These are phyloP conservation scores for Heliconius erato DNA, from an alignment of 2,888 invertebrate species.

Conservation along the genomic window DNA sequence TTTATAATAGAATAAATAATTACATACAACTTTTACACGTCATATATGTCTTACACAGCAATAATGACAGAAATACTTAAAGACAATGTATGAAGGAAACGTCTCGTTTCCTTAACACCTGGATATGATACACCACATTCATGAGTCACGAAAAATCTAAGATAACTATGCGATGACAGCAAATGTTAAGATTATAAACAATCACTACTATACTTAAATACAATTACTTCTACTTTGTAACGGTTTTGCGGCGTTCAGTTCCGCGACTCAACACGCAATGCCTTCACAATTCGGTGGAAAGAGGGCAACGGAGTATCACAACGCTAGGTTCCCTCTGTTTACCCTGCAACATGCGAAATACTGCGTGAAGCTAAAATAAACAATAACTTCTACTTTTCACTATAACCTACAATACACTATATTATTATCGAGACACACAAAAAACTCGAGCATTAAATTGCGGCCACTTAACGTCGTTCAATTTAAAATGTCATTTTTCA, in stretches of 20 bases:
- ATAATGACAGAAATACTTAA: background rate
- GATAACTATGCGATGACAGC: background rate
- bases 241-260: too few species aligned
- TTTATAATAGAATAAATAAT: background rate
- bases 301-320: too few species aligned
- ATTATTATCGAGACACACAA: background rate
- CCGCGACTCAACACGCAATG: too few species aligned
- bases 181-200: background rate
- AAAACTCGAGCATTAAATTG: slow-evolving; percentile 28
- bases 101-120: background rate
- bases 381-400: background rate
- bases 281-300: too few species aligned
- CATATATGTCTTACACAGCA: background rate
- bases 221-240: background rate
- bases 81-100: background rate
- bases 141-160: slow-evolving; percentile 5
- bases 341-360: too few species aligned
- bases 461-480: slow-evolving; percentile 41
- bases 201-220: background rate
- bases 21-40: background rate
- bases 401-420: background rate
- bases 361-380: too few species aligned
- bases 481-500: slow-evolving; percentile 43
- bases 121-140: slow-evolving; percentile 2
- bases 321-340: too few species aligned